phyloP scores from a whole-genome alignment of 1,140 invertebrate species.

The Tetranychus cinnabarinus region DNA sequence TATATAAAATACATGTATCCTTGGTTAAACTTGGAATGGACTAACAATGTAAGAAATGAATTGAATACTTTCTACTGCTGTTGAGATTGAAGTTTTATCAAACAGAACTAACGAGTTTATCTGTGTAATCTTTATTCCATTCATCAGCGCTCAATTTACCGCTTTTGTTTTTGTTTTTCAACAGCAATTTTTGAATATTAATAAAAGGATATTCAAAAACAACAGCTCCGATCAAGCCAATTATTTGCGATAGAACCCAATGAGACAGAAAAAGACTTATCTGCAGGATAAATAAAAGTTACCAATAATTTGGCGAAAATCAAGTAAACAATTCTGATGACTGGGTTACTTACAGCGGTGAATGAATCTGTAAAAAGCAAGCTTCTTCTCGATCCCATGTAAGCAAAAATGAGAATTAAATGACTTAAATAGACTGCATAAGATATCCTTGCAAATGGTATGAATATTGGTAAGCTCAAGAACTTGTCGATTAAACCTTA shows the following conservation, averaged over 20 bases:
- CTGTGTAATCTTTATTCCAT: too few relatives aligned
- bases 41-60: too few relatives aligned
- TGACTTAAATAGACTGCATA: constrained; percentile 14
- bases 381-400: neutral
- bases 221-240: neutral
- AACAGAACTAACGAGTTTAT: too few relatives aligned
- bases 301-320: neutral
- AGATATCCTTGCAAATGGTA: constrained; percentile 12
- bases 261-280: neutral
- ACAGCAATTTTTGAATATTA: neutral
- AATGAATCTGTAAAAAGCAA: neutral
- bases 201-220: constrained; percentile 9
- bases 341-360: constrained; percentile 8
- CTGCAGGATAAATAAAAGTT: neutral
- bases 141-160: too few relatives aligned
- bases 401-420: neutral
- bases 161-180: too few relatives aligned
- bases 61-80: too few relatives aligned
- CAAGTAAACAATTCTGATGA: neutral
- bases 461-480: constrained; percentile 9
- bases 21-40: too few relatives aligned
- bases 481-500: constrained; percentile 6
- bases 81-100: too few relatives aligned
- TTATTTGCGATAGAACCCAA: neutral
- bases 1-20: too few relatives aligned